These are phyloP conservation scores for Terebella lapidaria DNA, from an alignment of 2,888 invertebrate species.

Conservation along the genomic window DNA sequence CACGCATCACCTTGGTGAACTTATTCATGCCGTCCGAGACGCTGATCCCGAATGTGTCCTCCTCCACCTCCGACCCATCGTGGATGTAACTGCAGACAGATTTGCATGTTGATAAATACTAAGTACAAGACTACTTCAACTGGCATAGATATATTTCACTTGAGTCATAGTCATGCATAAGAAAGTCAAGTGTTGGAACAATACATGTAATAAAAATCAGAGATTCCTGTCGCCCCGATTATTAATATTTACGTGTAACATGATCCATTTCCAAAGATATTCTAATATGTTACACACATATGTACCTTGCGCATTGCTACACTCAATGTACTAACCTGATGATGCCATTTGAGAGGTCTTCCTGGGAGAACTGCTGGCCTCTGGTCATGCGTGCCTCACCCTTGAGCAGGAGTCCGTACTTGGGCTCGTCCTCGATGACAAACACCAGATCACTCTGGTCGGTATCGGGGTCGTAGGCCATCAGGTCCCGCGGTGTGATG, in stretches of 20 bases:
- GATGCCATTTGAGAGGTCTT: conserved; percentile 36
- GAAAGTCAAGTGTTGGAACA: too few species aligned
- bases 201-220: too few species aligned
- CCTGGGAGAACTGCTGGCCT: conserved; percentile 40
- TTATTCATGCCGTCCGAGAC: conserved; percentile 46
- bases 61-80: conserved; percentile 41
- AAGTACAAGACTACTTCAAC: too few species aligned
- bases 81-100: conserved; percentile 48
- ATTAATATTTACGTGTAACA: too few species aligned
- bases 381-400: conserved; percentile 36
- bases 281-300: too few species aligned
- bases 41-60: conserved; percentile 44
- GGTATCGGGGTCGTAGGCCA: conserved; percentile 50
- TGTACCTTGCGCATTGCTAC: neutral
- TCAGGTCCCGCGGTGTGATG: conserved; percentile 43
- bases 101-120: too few species aligned
- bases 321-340: conserved; percentile 34
- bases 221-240: too few species aligned
- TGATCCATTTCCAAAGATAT: too few species aligned
- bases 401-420: conserved; percentile 45
- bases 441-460: conserved; percentile 38
- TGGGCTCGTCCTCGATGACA: conserved; percentile 40
- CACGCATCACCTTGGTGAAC: conserved; percentile 40
- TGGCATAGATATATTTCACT: too few species aligned
- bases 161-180: too few species aligned